Conservation (phyloP, 2,113 vertebrate species). For the Hirundichthys speculiger region DNA sequence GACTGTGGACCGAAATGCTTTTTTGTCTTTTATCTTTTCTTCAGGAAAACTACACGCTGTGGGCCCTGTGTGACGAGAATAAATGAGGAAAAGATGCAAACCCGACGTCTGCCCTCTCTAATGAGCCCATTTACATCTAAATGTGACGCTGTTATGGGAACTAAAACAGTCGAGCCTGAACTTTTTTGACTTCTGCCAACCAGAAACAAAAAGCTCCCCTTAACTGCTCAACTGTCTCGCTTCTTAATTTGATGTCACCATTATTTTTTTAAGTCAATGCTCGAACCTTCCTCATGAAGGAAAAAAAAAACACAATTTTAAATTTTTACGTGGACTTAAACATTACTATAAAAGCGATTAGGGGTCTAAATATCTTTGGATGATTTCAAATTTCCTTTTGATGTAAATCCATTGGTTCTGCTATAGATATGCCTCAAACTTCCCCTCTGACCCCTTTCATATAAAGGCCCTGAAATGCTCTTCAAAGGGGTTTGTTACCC, state of each 20-base stretch:
- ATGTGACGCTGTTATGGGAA: conserved; percentile 66
- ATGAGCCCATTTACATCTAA: conserved; percentile 72
- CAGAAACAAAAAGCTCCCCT: conserved; percentile 12
- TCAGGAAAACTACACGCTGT: not conserved
- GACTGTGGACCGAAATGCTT: too few relatives aligned
- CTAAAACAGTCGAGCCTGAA: conserved; percentile 32
- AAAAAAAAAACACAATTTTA: conserved; percentile 41
- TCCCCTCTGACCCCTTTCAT: conserved; percentile 76
- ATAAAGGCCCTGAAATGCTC: conserved; percentile 84
- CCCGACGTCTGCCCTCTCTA: conserved; percentile 44
- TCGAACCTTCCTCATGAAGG: conserved; percentile 18
- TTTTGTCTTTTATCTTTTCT: not conserved
- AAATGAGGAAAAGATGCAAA: conserved; percentile 62
- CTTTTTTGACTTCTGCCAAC: conserved; percentile 4
- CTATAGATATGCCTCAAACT: conserved; percentile 80
- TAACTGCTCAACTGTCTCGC: conserved; percentile 1
- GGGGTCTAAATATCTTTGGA: conserved; percentile 77
- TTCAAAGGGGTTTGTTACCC: conserved; percentile 84
- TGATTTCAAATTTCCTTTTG: conserved; percentile 83
- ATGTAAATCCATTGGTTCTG: conserved; percentile 85
- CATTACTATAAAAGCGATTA: conserved; percentile 45
- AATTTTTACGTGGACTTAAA: conserved; percentile 27
- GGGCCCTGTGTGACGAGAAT: conserved; percentile 40
- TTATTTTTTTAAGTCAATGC: conserved; percentile 16
- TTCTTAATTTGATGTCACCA: not conserved